Percentiles rank a stretch among this genome's conserved stretches.
These are phyloP conservation scores for Drosophila cardini DNA, from an alignment of 1,140 invertebrate species.

Conservation along the genomic window DNA sequence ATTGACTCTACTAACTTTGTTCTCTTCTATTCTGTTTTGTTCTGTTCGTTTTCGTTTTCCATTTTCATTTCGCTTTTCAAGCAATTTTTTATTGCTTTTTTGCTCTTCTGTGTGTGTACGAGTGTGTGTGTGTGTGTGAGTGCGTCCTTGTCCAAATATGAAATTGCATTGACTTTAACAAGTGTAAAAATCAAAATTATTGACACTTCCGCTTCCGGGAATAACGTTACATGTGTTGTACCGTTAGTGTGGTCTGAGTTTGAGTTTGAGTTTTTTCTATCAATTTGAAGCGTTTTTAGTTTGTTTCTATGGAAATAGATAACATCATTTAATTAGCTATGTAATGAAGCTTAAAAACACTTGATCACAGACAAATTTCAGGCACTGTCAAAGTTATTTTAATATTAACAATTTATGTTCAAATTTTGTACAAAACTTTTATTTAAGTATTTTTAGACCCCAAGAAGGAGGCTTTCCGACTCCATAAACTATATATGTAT, in stretches of 20 bases:
- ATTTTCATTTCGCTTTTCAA: constrained; percentile 7
- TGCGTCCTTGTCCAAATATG: constrained; percentile 57
- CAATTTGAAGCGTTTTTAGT: too few relatives aligned
- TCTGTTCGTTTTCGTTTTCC: background rate
- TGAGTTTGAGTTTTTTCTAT: background rate
- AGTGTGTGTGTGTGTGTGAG: background rate
- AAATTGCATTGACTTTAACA: constrained; percentile 75
- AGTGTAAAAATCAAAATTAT: constrained; percentile 79
- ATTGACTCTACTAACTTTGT: constrained; percentile 16
- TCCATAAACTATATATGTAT: too few relatives aligned
- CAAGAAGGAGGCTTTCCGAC: too few relatives aligned
- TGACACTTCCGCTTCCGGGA: constrained; percentile 46
- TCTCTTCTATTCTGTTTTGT: background rate
- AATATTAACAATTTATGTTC: too few relatives aligned
- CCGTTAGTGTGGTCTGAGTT: too few relatives aligned
- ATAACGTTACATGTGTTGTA: background rate
- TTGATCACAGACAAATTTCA: too few relatives aligned
- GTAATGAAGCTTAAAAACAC: too few relatives aligned
- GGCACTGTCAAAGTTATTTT: too few relatives aligned
- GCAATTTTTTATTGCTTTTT: constrained; percentile 22
- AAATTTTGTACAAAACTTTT: too few relatives aligned
- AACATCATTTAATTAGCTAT: too few relatives aligned
- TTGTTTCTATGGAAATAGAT: too few relatives aligned
- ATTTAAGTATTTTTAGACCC: too few relatives aligned
- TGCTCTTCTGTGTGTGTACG: background rate